These are phyloP conservation scores for Apodemia duryi DNA, from an alignment of 2,888 invertebrate species.

Conservation along the genomic window DNA sequence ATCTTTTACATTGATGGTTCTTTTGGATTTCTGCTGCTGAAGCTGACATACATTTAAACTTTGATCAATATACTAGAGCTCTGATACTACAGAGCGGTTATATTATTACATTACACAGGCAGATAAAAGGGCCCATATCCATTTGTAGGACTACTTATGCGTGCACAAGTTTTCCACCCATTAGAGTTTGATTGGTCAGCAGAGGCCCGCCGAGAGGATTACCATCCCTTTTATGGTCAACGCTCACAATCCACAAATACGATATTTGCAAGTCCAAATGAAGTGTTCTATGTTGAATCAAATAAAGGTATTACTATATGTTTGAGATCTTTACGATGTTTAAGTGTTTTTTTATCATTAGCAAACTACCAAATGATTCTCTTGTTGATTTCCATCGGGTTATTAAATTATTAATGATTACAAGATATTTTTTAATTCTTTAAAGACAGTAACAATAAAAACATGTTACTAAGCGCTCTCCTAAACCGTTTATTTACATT, in stretches of 20 bases:
- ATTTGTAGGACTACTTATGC: conserved; percentile 18
- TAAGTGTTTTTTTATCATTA: not conserved
- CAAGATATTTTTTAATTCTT: too few species aligned
- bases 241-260: conserved; percentile 33
- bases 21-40: not conserved
- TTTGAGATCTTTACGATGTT: not conserved
- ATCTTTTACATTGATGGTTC: too few species aligned
- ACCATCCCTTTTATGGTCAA: conserved; percentile 34
- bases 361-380: too few species aligned
- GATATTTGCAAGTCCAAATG: conserved; percentile 31
- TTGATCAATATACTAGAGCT: not conserved
- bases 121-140: conserved; percentile 20
- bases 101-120: conserved; percentile 8
- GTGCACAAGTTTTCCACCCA: conserved; percentile 21
- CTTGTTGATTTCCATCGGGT: too few species aligned
- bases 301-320: not conserved
- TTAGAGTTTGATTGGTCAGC: conserved; percentile 28
- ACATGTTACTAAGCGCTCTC: too few species aligned
- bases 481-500: too few species aligned
- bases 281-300: conserved; percentile 22
- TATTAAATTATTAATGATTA: too few species aligned
- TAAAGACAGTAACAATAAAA: too few species aligned
- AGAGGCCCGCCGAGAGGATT: conserved; percentile 28
- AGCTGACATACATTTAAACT: not conserved
- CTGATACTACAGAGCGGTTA: too few species aligned